Evolutionary conservation across 2,888 invertebrate species (phyloP).

Genomic region (Nemotelus pantherinus): DNA sequence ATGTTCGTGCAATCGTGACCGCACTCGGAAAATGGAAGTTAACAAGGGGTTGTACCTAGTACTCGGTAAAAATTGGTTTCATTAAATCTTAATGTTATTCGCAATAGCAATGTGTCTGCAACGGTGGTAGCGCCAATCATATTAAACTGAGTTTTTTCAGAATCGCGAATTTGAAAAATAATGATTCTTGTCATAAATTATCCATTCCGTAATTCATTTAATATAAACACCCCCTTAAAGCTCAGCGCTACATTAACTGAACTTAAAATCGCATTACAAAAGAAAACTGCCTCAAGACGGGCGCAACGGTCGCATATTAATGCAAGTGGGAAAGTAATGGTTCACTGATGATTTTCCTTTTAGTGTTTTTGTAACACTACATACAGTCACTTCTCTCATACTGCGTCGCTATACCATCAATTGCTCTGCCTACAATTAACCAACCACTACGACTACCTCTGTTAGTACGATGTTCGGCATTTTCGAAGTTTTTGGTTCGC

Average conservation of each 20-base stretch:
- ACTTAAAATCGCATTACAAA: too few relatives aligned
- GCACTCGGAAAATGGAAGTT: conserved; percentile 5
- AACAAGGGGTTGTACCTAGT: neutral
- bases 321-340: conserved; percentile 38
- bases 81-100: too few relatives aligned
- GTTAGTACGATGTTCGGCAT: conserved; percentile 27
- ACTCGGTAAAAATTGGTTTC: too few relatives aligned
- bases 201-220: too few relatives aligned
- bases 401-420: conserved; percentile 4
- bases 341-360: conserved; percentile 41
- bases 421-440: conserved; percentile 16
- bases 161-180: too few relatives aligned
- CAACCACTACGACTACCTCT: neutral
- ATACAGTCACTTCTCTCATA: neutral
- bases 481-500: conserved; percentile 41
- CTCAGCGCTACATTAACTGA: too few relatives aligned
- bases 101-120: too few relatives aligned
- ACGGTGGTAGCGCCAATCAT: too few relatives aligned
- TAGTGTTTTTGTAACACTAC: conserved; percentile 37
- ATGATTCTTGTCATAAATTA: too few relatives aligned
- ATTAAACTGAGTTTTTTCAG: too few relatives aligned
- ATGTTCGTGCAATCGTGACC: conserved; percentile 39
- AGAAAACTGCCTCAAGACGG: neutral
- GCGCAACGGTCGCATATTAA: conserved; percentile 21
- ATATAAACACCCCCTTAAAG: too few relatives aligned